Evolutionary conservation across 1,140 invertebrate species (phyloP).

Genomic region (Caerostris extrusa): DNA sequence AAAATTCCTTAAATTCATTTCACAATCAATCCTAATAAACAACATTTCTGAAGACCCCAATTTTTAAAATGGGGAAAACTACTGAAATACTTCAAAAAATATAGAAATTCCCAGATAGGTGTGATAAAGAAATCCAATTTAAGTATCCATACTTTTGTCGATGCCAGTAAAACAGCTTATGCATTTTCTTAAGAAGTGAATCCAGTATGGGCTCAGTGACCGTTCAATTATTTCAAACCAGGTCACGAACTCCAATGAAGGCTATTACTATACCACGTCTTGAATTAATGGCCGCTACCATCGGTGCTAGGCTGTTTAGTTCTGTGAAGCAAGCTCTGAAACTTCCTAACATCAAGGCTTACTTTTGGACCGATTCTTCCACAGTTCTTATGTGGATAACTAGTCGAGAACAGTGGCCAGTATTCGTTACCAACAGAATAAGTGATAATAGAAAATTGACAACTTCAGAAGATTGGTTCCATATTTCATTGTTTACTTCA

Average conservation of each 20-base stretch:
- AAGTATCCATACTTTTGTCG: too few species aligned
- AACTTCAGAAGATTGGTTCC: conserved; percentile 20
- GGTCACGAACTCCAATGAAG: conserved; percentile 33
- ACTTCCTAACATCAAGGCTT: background rate
- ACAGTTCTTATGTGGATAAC: conserved; percentile 57
- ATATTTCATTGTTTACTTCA: too few species aligned
- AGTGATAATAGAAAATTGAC: conserved; percentile 22
- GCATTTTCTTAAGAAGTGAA: too few species aligned
- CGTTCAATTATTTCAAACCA: conserved; percentile 30
- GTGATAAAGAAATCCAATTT: too few species aligned
- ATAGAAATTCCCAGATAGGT: too few species aligned
- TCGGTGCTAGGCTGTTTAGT: conserved; percentile 27
- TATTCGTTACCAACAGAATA: conserved; percentile 56
- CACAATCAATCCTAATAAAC: too few species aligned
- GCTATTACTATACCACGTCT: conserved; percentile 6
- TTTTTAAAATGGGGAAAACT: too few species aligned
- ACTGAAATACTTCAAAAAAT: too few species aligned
- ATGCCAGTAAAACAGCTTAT: too few species aligned
- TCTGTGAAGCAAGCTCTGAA: conserved; percentile 26
- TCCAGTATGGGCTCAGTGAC: background rate
- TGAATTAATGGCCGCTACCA: background rate
- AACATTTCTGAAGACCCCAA: too few species aligned
- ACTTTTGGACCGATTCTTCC: conserved; percentile 60
- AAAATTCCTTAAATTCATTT: too few species aligned
- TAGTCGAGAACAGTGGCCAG: conserved; percentile 36